Base-by-base conservation (phyloP, 23 tunicate species). In the Halocynthia roretzi region DNA sequence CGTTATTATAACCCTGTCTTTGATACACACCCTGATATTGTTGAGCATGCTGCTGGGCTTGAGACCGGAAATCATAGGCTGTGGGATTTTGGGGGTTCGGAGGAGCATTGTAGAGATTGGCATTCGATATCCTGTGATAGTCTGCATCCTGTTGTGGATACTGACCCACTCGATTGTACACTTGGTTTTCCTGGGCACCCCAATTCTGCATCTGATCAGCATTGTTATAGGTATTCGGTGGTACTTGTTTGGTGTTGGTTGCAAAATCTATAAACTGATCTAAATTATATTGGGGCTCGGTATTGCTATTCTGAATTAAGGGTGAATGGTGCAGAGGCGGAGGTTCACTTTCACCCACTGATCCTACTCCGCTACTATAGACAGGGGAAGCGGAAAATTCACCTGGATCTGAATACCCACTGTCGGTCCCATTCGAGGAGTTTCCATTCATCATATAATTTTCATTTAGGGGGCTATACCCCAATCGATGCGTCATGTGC, bases 291-390 rank as follows among this genome's bases (percentile, higher is more conserved):
- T 67, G n/a, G 10, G 22, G 71, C 10, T 12, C 15, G 19, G 71
- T 1, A 20, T 40, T 18, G 50, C 18, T 10, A 7, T n/a, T 23
- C 14, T 69, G n/a, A 18, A 14, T 69, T 10, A 69, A 7, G 44
- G 82, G 73, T 7, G 81, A 82, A 21, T 83, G 87, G 21, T 76
- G 75, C 77, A 81, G 60, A 17, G 85, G 85, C 23, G 85, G 85
- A 56, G 78, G 61, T 21, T 71, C 85, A 4, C 61, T 64, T n/a
- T 74, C 78, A 14, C 19, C 18, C 22, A 74, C 31, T 12, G 60
- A 50, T 50, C 56, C 78, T 11, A 74, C 31, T 7, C 55, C 56
- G 11, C 78, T 53, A 44, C 56, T 74, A 44, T 52, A 74, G 10
- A 44, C 78, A 17, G 78, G 78, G 0, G 78, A 74, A 7, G 17